Evolutionary conservation across 2,113 vertebrate species (phyloP), one percentile per base, ranked within the genome.

Genomic region (Piaya cayana): DNA sequence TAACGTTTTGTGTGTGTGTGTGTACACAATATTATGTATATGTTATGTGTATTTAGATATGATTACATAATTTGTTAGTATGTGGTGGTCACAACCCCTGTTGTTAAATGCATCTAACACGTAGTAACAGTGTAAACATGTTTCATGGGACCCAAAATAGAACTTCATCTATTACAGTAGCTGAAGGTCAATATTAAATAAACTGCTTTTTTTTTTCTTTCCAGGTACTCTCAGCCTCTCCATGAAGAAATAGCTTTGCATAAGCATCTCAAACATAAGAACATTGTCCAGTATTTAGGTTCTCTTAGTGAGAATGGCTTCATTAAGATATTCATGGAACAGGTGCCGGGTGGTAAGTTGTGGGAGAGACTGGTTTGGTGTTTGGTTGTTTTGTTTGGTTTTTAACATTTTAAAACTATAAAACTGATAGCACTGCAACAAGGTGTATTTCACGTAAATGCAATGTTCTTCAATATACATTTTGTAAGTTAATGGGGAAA

Each of bases 281-380:
- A 99, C 97, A 99, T 99, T 53, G 99, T 99, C 72, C 99, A 99
- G 92, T 99, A 99, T 97, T 98, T 99, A 91, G 99, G 99, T 65
- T 99, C 99, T 72, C 98, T 99, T 96, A 99, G 99, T 82, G 99
- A 99, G 96, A 99, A 99, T 37, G 98, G 99, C 83, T 99, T 99
- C 97, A 99, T 99, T 97, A 99, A 99, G 98, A 99, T 99, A 96
- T 99, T 99, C 96, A 99, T 99, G 99, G 99, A 99, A 96, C 99
- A 99, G 90, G 99, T 99, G 47, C 99, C 99, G 30, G 99, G 99
- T 98, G 99, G 99, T 99, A 97, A 98, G 98, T 85, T 86, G 74
- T 75, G 16, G 9, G 26, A 39, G 12, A 88, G 47, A 20, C 29
- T 52, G 42, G 9, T 83, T 88, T 70, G 50, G 12, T 76, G 26